phyloP scores from a whole-genome alignment of 2,113 vertebrate species.

The Megaptera novaeangliae region DNA sequence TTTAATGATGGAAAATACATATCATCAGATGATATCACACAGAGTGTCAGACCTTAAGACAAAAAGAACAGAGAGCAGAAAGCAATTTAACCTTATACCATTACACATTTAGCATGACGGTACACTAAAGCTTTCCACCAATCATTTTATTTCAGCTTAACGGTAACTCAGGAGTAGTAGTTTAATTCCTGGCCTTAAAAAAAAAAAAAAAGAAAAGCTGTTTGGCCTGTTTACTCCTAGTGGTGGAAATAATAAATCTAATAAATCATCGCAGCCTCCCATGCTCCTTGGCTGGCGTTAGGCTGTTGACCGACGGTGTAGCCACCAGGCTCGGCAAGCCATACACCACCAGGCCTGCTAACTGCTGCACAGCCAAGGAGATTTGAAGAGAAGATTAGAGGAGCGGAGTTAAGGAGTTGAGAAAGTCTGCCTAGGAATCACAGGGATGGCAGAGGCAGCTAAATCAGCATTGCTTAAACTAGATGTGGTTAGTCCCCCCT shows the following conservation, averaged over 20 bases:
- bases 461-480: background rate
- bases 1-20: background rate
- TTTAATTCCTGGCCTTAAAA: conserved; percentile 8
- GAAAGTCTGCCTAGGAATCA: background rate
- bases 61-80: background rate
- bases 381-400: background rate
- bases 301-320: background rate
- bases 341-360: background rate
- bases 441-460: background rate
- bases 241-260: conserved; percentile 37
- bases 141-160: background rate
- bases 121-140: background rate
- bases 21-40: background rate
- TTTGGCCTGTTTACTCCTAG: conserved; percentile 22
- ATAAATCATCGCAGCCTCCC: background rate
- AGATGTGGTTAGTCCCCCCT: no score
- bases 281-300: background rate
- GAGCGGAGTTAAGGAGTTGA: background rate
- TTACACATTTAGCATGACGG: background rate
- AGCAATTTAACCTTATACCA: background rate
- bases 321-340: background rate
- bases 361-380: background rate
- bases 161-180: background rate
- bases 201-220: background rate
- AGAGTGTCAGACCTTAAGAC: background rate